Evolutionary conservation across 2,797 vertebrate species (phyloP).

Genomic region (Tragopan temminckii): DNA sequence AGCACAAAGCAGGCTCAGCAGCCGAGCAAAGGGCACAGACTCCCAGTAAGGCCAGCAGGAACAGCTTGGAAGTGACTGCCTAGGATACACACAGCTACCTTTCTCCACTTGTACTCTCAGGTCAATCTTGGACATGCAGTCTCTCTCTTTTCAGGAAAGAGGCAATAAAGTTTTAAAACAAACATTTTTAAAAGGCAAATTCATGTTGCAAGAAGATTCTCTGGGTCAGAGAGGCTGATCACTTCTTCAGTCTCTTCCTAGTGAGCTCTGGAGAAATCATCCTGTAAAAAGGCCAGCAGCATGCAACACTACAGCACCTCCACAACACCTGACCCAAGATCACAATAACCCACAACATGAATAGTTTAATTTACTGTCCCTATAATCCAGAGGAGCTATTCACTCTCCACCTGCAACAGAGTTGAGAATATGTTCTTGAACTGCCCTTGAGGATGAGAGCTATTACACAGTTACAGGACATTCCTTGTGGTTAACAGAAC

Average conservation of each 20-base stretch:
- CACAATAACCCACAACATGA: background rate
- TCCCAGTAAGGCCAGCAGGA: fast-evolving
- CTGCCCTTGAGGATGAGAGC: background rate
- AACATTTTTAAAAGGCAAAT: background rate
- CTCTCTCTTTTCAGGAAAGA: background rate
- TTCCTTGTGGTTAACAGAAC: background rate
- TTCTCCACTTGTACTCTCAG: fast-evolving
- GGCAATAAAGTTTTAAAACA: background rate
- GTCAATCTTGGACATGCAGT: background rate
- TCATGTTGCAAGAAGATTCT: background rate
- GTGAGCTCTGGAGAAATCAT: background rate
- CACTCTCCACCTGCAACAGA: background rate
- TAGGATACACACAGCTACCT: background rate
- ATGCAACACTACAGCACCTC: background rate
- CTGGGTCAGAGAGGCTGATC: background rate
- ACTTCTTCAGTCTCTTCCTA: background rate
- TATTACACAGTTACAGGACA: background rate
- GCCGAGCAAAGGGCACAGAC: fast-evolving
- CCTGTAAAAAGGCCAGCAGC: background rate
- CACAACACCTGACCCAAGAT: background rate
- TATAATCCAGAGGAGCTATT: background rate
- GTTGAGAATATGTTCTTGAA: background rate
- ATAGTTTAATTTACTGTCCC: background rate
- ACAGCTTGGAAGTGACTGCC: background rate
- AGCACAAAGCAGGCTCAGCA: background rate